These are phyloP conservation scores for Coenobita brevimanus DNA, from an alignment of 1,140 invertebrate genomes.

Conservation along the genomic window DNA sequence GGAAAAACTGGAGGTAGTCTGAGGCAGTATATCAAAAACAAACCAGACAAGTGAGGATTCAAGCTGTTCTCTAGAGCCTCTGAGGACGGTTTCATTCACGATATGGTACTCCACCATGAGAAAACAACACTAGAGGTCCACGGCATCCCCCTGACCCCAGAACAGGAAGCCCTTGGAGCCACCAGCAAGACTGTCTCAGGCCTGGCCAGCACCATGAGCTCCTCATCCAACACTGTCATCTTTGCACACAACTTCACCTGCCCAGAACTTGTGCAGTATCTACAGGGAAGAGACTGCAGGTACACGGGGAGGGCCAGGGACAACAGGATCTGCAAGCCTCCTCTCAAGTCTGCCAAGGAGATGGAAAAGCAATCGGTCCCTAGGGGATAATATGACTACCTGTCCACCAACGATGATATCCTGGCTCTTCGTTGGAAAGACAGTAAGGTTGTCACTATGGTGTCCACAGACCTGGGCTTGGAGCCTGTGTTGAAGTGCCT, in stretches of 20 bases:
- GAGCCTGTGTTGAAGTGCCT: neutral
- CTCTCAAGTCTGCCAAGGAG: neutral
- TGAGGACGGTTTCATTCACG: conserved; percentile 1
- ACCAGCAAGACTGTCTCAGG: neutral
- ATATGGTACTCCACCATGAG: neutral
- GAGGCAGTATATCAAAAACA: neutral
- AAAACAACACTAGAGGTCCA: neutral
- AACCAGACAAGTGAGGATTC: conserved; percentile 7
- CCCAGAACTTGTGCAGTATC: neutral
- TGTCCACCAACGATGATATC: neutral
- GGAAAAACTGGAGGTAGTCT: neutral
- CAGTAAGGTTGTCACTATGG: conserved; percentile 23
- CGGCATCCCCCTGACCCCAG: neutral
- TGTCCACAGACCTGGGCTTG: neutral
- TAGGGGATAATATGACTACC: neutral
- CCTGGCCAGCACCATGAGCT: neutral
- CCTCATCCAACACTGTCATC: neutral
- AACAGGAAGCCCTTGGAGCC: neutral
- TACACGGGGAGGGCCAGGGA: conserved; percentile 14
- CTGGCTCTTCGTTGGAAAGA: conserved; percentile 25
- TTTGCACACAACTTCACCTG: conserved; percentile 17
- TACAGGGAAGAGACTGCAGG: neutral
- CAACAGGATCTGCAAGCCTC: neutral
- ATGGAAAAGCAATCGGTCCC: neutral
- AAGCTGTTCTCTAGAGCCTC: neutral